Evolutionary conservation across 2,797 vertebrate species (phyloP).

Genomic region (Gymnothorax reevesii): DNA sequence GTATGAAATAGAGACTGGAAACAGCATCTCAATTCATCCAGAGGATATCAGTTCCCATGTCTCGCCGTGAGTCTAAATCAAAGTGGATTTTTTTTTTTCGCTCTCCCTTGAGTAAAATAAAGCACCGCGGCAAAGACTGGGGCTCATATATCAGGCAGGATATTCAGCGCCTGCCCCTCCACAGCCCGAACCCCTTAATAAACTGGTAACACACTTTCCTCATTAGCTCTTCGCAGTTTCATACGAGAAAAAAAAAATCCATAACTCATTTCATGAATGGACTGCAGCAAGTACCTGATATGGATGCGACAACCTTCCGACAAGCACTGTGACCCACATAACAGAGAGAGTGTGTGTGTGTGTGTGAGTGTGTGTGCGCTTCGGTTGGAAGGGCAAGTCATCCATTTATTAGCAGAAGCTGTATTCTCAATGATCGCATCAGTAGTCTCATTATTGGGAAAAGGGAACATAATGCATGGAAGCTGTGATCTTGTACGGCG

Average conservation of each 20-base stretch:
- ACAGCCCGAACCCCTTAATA: not conserved
- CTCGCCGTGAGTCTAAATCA: not conserved
- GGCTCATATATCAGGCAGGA: not conserved
- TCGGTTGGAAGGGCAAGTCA: not conserved
- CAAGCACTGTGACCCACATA: not conserved
- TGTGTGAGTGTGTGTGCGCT: not conserved
- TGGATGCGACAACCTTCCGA: not conserved
- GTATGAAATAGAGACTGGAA: constrained; percentile 5
- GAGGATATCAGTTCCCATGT: not conserved
- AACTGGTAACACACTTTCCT: constrained; percentile 1
- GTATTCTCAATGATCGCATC: not conserved
- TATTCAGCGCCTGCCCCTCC: not conserved
- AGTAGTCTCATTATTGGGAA: not conserved
- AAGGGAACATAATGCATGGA: not conserved
- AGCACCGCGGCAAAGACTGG: not conserved
- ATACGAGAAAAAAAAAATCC: constrained; percentile 6
- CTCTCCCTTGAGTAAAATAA: not conserved
- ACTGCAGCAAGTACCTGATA: not conserved
- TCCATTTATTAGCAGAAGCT: not conserved
- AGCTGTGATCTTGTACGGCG: not conserved
- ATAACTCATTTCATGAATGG: constrained; percentile 18
- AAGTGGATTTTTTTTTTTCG: not conserved
- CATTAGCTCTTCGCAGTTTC: constrained; percentile 3
- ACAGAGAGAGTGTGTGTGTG: not conserved
- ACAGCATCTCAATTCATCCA: not conserved